Evolutionary conservation across 2,888 invertebrate genomes (phyloP).

Genomic region (Xestia ashworthii): DNA sequence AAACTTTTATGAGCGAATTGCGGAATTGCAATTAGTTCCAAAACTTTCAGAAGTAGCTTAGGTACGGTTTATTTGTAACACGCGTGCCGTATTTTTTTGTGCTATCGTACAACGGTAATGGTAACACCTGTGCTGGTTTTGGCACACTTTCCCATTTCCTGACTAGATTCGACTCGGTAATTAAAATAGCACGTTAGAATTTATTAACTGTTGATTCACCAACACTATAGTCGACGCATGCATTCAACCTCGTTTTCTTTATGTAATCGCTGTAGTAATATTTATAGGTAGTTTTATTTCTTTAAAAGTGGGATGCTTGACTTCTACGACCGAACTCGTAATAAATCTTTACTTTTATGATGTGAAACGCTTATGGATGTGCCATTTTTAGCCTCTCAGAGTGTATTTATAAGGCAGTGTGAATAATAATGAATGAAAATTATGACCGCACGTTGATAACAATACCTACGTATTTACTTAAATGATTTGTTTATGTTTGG

Average conservation of each 20-base stretch:
- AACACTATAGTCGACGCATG: neutral
- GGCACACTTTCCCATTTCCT: conserved; percentile 51
- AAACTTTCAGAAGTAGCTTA: conserved; percentile 22
- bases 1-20: conserved; percentile 29
- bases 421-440: conserved; percentile 35
- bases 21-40: conserved; percentile 5
- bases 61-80: neutral
- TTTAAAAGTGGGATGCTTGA: conserved; percentile 10
- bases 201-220: conserved; percentile 22
- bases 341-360: conserved; percentile 23
- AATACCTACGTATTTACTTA: conserved; percentile 26
- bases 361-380: conserved; percentile 8
- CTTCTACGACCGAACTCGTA: conserved; percentile 5
- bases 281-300: conserved; percentile 24
- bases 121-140: conserved; percentile 18
- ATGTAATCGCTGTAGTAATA: conserved; percentile 19
- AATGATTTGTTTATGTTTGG: conserved; percentile 48
- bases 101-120: neutral
- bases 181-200: conserved; percentile 37
- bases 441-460: conserved; percentile 23
- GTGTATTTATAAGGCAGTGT: conserved; percentile 21
- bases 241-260: conserved; percentile 22
- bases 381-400: conserved; percentile 24
- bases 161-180: conserved; percentile 46
- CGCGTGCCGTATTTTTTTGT: conserved; percentile 15